Evolutionary conservation across 1,140 invertebrate species (phyloP), one percentile per base, ranked within the genome.

Genomic region (Campoletis sonorensis): DNA sequence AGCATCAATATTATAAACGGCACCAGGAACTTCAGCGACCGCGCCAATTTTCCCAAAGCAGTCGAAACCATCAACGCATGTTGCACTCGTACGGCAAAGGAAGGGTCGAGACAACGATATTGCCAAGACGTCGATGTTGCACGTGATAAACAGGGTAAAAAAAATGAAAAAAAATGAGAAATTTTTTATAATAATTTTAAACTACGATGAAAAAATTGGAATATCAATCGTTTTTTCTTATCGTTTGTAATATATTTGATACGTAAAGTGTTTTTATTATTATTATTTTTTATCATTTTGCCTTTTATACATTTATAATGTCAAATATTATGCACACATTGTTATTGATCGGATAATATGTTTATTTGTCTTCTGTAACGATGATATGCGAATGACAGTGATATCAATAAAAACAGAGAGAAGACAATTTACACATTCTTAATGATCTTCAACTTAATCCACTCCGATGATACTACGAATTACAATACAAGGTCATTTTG

Each of bases 301-400:
- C 33, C 27, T 90, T 90, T 90, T 89, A 88, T 90, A 90, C 90
- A 90, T 88, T 89, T 87, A 90, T 88, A 87, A 86, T 86, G 79
- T 85, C 84, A 85, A 85, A 86, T 85, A 71, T 67, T 76, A 71
- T 58, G 64, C 72, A 79, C 27, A 84, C 81, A 85, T 83, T 79
- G 80, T 85, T 86, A 83, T 88, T 86, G 40, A 73, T 49, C 40
- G 83, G 61, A 73, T 73, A 73, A 49, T 73, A 51, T 76, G 16
- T 76, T 87, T 85, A 81, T 84, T 88, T 83, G 85, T 85, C 82
- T 83, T 86, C 83, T 87, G 84, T 88, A 89, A 89, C 85, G 88
- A 87, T 88, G 87, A 91, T 90, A 90, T 90, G 88, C 86, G 85
- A 85, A 81, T 89, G 83, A 84, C 80, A 81, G 84, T 86, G 81